Percentiles rank a stretch among this genome's conserved stretches.
These are phyloP conservation scores for Hemiprocne comata DNA, from an alignment of 2,113 vertebrate species.

Conservation along the genomic window DNA sequence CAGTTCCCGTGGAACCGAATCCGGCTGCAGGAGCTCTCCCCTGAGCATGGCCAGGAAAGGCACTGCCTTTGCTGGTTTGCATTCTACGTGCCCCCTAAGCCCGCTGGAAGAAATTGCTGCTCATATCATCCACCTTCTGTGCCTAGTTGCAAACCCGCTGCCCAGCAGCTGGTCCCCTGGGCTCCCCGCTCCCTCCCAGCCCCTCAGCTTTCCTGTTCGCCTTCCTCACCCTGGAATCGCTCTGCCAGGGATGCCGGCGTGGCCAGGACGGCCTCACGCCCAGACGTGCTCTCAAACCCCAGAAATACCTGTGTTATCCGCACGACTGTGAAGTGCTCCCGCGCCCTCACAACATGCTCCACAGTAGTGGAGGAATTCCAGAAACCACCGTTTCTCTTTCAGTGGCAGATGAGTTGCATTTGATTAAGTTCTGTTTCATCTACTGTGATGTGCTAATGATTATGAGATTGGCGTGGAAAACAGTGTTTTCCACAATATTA, in stretches of 20 bases:
- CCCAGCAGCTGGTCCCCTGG: neutral
- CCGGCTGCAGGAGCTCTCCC: neutral
- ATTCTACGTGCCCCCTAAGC: accelerated
- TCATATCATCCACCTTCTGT: neutral
- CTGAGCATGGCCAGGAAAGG: neutral
- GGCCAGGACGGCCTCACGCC: neutral
- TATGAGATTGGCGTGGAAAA: neutral
- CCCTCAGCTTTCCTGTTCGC: neutral
- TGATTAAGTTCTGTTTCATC: neutral
- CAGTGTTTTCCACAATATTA: neutral
- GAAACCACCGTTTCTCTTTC: neutral
- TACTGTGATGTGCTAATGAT: neutral
- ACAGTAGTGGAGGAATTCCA: neutral
- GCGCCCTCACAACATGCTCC: neutral
- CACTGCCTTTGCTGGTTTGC: accelerated
- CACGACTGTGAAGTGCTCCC: neutral
- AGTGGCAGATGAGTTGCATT: neutral
- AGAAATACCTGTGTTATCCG: neutral
- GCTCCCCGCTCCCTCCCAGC: neutral
- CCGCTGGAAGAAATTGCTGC: neutral
- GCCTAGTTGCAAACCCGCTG: neutral
- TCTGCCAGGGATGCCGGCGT: neutral
- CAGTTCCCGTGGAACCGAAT: neutral
- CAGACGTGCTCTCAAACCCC: neutral
- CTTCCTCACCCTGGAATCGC: neutral